Conservation (phyloP, 2,888 invertebrate genomes). For the Volucella inflata region DNA sequence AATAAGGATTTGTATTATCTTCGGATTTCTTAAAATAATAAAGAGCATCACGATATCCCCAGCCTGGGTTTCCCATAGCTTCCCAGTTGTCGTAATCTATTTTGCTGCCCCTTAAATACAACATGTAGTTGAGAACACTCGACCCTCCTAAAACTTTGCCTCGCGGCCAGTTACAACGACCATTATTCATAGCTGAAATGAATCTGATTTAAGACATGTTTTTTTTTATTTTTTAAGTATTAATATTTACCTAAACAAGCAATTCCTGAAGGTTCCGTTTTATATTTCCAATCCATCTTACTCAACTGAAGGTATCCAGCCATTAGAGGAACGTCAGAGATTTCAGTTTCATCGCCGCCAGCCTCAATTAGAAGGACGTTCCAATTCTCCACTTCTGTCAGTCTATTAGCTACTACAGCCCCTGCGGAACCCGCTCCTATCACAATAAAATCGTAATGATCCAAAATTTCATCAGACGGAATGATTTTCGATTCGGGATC, state of each 20-base stretch:
- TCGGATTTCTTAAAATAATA: constrained; percentile 96
- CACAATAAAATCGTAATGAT: constrained; percentile 92
- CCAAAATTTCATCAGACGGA: constrained; percentile 86
- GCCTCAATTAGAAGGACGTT: constrained; percentile 92
- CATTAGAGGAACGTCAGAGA: constrained; percentile 94
- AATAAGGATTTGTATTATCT: constrained; percentile 93
- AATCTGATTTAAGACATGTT: neutral
- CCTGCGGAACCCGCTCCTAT: constrained; percentile 95
- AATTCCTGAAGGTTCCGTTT: constrained; percentile 93
- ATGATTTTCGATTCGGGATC: constrained; percentile 92
- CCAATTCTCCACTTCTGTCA: constrained; percentile 92
- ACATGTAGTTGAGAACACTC: constrained; percentile 95
- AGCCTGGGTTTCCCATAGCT: constrained; percentile 92
- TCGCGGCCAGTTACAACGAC: constrained; percentile 95
- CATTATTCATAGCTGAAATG: constrained; percentile 90
- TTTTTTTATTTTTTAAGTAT: neutral
- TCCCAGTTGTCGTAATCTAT: constrained; percentile 97
- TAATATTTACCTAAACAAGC: constrained; percentile 89
- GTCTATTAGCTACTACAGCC: constrained; percentile 92
- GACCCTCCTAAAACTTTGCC: constrained; percentile 96
- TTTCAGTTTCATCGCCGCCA: constrained; percentile 95
- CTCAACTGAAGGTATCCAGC: constrained; percentile 94
- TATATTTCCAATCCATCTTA: constrained; percentile 96
- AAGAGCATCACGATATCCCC: constrained; percentile 92
- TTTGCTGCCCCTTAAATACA: constrained; percentile 94